A percentile compares a stretch with the other conserved stretches of the same genome.
Evolutionary conservation across 2,797 vertebrate genomes (phyloP).

Genomic region (Galagoides demidoff): DNA sequence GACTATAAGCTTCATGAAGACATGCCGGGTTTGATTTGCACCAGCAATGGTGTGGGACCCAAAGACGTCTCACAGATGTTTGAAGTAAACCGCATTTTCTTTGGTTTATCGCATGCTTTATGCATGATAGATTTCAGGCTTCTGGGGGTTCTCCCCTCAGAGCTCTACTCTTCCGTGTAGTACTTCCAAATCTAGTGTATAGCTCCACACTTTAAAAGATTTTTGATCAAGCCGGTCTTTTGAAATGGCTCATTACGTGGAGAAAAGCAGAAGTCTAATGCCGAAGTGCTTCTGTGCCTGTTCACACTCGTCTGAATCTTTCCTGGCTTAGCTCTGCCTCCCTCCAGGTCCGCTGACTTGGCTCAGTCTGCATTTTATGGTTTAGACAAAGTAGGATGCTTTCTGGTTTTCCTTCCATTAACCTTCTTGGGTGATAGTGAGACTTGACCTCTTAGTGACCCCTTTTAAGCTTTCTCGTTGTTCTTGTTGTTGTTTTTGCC

Average conservation of each 20-base stretch:
- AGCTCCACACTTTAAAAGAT: background rate
- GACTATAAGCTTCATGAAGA: background rate
- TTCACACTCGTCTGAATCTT: background rate
- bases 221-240: background rate
- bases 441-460: background rate
- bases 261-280: background rate
- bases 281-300: background rate
- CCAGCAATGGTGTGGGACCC: background rate
- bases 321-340: background rate
- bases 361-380: background rate
- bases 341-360: background rate
- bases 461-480: background rate
- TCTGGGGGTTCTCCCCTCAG: background rate
- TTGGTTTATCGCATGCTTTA: background rate
- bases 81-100: background rate
- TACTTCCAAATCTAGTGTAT: background rate
- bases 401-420: background rate
- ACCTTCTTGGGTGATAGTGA: background rate
- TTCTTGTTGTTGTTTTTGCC: background rate
- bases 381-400: background rate
- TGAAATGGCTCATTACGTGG: background rate
- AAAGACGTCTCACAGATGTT: background rate
- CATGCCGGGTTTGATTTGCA: background rate
- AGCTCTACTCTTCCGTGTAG: background rate
- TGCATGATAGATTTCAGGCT: conserved; percentile 10